Evolutionary conservation across 2,113 vertebrate species (phyloP), one percentile per base, ranked within the genome.

Genomic region (Drymodes brunneopygia): DNA sequence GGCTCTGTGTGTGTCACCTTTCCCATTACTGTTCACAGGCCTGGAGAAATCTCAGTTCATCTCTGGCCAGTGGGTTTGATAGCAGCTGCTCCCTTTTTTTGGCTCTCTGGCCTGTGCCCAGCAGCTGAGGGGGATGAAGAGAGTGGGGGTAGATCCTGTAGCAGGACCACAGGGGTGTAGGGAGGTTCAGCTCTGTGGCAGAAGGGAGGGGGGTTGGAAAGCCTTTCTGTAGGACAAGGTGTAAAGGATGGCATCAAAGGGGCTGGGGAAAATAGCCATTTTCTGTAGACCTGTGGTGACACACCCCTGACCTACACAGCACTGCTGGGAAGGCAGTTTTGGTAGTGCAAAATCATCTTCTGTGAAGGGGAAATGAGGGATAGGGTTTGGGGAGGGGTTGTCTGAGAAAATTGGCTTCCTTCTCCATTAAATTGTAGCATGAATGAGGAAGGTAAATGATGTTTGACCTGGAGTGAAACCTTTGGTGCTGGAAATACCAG

Each of bases 221-320:
- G 22, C 3, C 27, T 80, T 42, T 51, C 54, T 54, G 15, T 53
- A 82, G 79, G 36, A 24, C 3, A 22, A 33, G 29, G 17, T 25
- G 5, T 27, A 53, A 69, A 78, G 53, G 31, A n/a, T 45, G 56
- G 19, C 14, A 38, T 31, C 28, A 21, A 38, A 47, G 42, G 35
- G 16, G 2, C 8, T 36, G 48, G 16, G 48, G 29, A 38, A 62
- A 77, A 70, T 1, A 31, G 18, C 7, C 1, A 1, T 50, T 47
- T 18, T 44, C 20, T n/a, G 47, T n/a, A 79, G 31, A 44, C 4
- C 6, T 0, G 0, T 0, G 3, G 47, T 16, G 20, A 7, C 40
- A 33, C 13, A 16, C 11, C 65, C 27, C n/a, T 42, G 38, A 67
- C 20, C n/a, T 25, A 35, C 29, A 21, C 33, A 54, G n/a, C 10